Percentiles rank a stretch among this genome's conserved stretches.
phyloP scores from a whole-genome alignment of 1,140 invertebrate genomes.

The Andricus grossulariae region DNA sequence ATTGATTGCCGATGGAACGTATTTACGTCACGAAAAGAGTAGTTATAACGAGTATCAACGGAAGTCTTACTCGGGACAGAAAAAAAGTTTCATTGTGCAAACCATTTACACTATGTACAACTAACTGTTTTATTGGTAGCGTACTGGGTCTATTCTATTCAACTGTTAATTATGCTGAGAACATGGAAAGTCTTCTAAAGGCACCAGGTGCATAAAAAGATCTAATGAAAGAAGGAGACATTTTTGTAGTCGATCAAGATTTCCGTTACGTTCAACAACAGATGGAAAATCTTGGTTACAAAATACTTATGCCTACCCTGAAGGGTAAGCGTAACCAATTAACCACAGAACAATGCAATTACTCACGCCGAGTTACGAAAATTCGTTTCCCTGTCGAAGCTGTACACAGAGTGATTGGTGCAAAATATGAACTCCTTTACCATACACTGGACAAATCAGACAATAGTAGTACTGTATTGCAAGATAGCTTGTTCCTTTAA shows the following conservation, averaged over 20 bases:
- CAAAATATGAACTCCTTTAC: too few relatives aligned
- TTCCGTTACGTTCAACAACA: slow-evolving; percentile 52
- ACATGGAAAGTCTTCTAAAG: slow-evolving; percentile 45
- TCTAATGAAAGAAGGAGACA: slow-evolving; percentile 45
- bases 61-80: too few relatives aligned
- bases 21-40: too few relatives aligned
- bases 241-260: slow-evolving; percentile 55
- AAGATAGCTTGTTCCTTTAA: too few relatives aligned
- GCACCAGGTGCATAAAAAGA: slow-evolving; percentile 32
- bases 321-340: slow-evolving; percentile 60
- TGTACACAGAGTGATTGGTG: slow-evolving; percentile 46
- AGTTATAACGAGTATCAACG: too few relatives aligned
- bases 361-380: too few relatives aligned
- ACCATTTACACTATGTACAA: slow-evolving; percentile 60
- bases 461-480: too few relatives aligned
- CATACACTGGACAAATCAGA: too few relatives aligned
- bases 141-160: slow-evolving; percentile 50
- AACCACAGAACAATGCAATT: slow-evolving; percentile 60
- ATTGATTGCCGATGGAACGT: too few relatives aligned
- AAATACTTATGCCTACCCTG: slow-evolving; percentile 59
- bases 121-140: slow-evolving; percentile 55
- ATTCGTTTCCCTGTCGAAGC: too few relatives aligned
- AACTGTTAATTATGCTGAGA: slow-evolving; percentile 54
- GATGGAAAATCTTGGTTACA: slow-evolving; percentile 46
- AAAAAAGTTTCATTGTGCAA: slow-evolving; percentile 54